phyloP scores from a whole-genome alignment of 2,888 invertebrate genomes.

The Patella pellucida region DNA sequence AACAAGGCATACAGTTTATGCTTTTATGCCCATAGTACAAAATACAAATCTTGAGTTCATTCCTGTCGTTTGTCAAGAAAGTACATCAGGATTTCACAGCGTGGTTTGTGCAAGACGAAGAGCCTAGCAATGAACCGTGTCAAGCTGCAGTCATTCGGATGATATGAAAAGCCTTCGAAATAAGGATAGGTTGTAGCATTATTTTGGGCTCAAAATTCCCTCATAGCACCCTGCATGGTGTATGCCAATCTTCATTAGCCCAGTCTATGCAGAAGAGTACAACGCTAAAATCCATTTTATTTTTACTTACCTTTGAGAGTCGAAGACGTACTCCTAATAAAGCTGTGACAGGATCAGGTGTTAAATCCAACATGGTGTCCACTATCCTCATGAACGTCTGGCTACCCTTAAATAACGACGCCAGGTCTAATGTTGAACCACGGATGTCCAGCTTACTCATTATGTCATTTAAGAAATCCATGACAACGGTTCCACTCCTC shows the following conservation, averaged over 20 bases:
- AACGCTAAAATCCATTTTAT: no score
- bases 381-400: slow-evolving; percentile 32
- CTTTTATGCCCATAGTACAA: no score
- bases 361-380: slow-evolving; percentile 26
- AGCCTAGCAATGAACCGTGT: no score
- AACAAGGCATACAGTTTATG: no score
- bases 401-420: slow-evolving; percentile 34
- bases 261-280: background rate
- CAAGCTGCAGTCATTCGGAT: no score
- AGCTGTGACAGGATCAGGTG: slow-evolving; percentile 34
- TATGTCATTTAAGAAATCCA: slow-evolving; percentile 34
- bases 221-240: background rate
- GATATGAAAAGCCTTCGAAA: no score
- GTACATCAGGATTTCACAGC: no score
- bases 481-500: slow-evolving; percentile 21
- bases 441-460: slow-evolving; percentile 28
- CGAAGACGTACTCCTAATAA: slow-evolving; percentile 32
- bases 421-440: slow-evolving; percentile 38
- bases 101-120: no score
- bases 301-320: slow-evolving; percentile 32
- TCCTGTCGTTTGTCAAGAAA: no score
- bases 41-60: no score
- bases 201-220: no score
- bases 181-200: no score
- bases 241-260: background rate